Evolutionary conservation across 2,797 vertebrate species (phyloP).

Genomic region (Aselliscus stoliczkanus): DNA sequence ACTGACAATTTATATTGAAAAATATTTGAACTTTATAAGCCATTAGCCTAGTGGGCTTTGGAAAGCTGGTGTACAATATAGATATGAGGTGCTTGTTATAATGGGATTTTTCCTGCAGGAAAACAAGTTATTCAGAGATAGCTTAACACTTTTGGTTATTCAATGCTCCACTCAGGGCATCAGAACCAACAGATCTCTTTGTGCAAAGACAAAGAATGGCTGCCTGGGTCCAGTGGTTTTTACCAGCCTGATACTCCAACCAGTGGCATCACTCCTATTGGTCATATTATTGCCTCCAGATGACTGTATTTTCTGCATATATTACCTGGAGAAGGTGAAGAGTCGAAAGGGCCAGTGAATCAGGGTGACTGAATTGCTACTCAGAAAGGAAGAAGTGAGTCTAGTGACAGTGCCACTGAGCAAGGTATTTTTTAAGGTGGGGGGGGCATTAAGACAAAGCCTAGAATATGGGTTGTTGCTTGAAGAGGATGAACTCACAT

Average conservation of each 20-base stretch:
- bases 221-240: background rate
- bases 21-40: constrained; percentile 28
- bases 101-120: background rate
- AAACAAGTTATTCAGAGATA: background rate
- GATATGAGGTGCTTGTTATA: background rate
- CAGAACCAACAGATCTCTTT: background rate
- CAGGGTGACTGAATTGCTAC: background rate
- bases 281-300: background rate
- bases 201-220: background rate
- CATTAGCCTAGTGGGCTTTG: background rate
- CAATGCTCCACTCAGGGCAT: background rate
- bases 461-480: background rate
- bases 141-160: background rate
- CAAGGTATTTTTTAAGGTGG: background rate
- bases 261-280: background rate
- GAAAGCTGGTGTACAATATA: background rate
- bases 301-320: background rate
- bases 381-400: background rate
- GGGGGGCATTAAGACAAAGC: background rate
- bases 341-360: background rate
- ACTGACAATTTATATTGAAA: background rate
- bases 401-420: background rate
- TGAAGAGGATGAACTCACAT: background rate
- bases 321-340: background rate
- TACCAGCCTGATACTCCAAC: background rate